Evolutionary conservation across 2,888 invertebrate species (phyloP), one percentile per base, ranked within the genome.

Genomic region (Anthrax anthrax): DNA sequence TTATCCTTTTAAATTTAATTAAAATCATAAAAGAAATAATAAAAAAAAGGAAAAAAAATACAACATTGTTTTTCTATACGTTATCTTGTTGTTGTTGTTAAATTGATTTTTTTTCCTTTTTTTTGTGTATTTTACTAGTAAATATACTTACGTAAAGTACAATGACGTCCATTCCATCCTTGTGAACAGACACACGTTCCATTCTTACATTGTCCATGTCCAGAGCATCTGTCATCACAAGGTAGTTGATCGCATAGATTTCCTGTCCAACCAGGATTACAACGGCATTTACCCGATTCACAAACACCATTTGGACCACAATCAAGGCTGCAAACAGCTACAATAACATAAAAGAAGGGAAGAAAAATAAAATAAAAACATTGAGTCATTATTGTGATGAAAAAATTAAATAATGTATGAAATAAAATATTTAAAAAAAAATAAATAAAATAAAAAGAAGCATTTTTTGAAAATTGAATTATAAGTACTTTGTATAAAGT

Each of bases 141-240:
- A n/a, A n/a, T n/a, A n/a, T 58, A 77, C 87, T 86, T 77, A 97
- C 96, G 89, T 60, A 96, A 70, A 49, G 94, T 94, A 72, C 98
- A 98, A 66, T 96, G 94, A 59, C 84, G 80, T 54, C 98, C 98
- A 67, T 97, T 97, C 96, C 96, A 98, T 53, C 97, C 97, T 65
- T 90, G 87, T 45, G 89, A 85, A 67, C 98, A 99, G 46, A 92
- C 85, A 67, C 98, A 99, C 43, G 92, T 94, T 50, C 97, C 97
- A 68, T 97, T 96, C 64, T 87, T 84, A 72, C 98, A 98, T 64
- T 89, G 89, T 18, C 98, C 98, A 62, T 97, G 94, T 58, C 88
- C 87, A 46, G 85, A 83, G 69, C 98, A 98, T 51, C 92, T 78
- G 51, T 76, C 70, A 67, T 96, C 95, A 68, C 96, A 96, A 19